Evolutionary conservation across 2,888 invertebrate species (phyloP).

Genomic region (Hipparchia sbordonii): DNA sequence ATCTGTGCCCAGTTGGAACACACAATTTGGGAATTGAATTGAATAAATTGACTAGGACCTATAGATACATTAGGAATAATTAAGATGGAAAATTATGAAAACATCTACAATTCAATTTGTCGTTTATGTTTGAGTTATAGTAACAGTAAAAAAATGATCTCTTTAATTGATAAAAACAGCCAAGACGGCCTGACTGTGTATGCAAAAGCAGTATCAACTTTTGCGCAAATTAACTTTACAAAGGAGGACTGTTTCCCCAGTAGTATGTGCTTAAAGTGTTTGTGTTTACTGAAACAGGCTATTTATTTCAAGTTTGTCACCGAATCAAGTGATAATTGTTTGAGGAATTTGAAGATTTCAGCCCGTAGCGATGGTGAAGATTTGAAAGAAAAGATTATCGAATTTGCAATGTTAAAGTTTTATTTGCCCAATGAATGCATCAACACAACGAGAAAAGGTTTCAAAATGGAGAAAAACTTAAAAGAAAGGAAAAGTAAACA

Average conservation of each 20-base stretch:
- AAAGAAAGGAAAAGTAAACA: conserved; percentile 2
- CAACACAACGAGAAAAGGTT: neutral
- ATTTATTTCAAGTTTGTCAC: conserved; percentile 65
- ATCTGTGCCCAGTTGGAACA: too few species aligned
- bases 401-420: conserved; percentile 32
- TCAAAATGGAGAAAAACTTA: conserved; percentile 6
- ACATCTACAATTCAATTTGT: conserved; percentile 61
- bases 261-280: conserved; percentile 63
- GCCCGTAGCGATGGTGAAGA: conserved; percentile 18
- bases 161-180: conserved; percentile 55
- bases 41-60: too few species aligned
- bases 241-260: conserved; percentile 58
- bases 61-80: neutral
- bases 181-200: conserved; percentile 58
- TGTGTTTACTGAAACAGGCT: conserved; percentile 60
- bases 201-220: conserved; percentile 56
- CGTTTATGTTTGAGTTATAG: conserved; percentile 61
- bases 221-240: conserved; percentile 56
- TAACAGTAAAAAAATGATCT: conserved; percentile 54
- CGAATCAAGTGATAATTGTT: conserved; percentile 57
- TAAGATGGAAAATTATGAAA: conserved; percentile 46
- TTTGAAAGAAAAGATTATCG: conserved; percentile 31
- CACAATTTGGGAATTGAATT: too few species aligned
- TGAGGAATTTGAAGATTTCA: conserved; percentile 28
- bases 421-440: conserved; percentile 23